Conservation (phyloP, 2,888 invertebrate species). For the Acleris cristana region DNA sequence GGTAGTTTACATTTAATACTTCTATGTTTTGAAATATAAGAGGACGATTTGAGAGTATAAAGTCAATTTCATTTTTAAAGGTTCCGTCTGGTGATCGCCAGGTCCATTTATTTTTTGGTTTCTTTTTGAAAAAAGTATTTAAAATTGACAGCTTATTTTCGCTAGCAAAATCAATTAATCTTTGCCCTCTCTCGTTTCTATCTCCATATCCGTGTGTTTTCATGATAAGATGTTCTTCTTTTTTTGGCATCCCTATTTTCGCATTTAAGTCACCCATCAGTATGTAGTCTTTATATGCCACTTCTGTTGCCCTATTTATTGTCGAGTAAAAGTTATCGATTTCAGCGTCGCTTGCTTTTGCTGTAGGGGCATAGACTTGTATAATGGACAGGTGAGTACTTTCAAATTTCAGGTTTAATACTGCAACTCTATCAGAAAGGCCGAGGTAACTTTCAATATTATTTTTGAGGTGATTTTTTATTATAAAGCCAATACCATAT, state of each 20-base stretch:
- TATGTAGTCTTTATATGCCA: slow-evolving; percentile 34
- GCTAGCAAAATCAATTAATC: slow-evolving; percentile 24
- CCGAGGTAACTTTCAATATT: slow-evolving; percentile 43
- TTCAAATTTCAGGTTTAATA: slow-evolving; percentile 39
- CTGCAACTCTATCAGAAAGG: slow-evolving; percentile 43
- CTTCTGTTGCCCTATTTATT: slow-evolving; percentile 33
- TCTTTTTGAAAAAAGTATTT: slow-evolving; percentile 39
- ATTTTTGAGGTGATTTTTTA: slow-evolving; percentile 42
- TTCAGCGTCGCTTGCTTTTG: slow-evolving; percentile 35
- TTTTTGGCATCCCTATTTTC: slow-evolving; percentile 27
- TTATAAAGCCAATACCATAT: slow-evolving; percentile 46
- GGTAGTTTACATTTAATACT: slow-evolving; percentile 34
- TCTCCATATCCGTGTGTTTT: slow-evolving; percentile 23
- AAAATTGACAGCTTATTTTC: slow-evolving; percentile 37
- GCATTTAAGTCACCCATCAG: slow-evolving; percentile 39
- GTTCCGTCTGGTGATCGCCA: slow-evolving; percentile 38
- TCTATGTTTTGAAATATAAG: slow-evolving; percentile 37
- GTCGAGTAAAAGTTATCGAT: slow-evolving; percentile 37
- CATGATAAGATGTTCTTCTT: slow-evolving; percentile 24
- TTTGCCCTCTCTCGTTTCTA: slow-evolving; percentile 31
- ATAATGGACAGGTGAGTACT: slow-evolving; percentile 34
- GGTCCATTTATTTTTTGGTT: slow-evolving; percentile 33
- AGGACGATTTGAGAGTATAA: slow-evolving; percentile 38
- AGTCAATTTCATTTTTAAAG: slow-evolving; percentile 42
- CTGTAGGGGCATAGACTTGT: slow-evolving; percentile 43